Evolutionary conservation across 2,888 invertebrate species (phyloP), one percentile per base, ranked within the genome.

Genomic region (Xanthia icteritia): DNA sequence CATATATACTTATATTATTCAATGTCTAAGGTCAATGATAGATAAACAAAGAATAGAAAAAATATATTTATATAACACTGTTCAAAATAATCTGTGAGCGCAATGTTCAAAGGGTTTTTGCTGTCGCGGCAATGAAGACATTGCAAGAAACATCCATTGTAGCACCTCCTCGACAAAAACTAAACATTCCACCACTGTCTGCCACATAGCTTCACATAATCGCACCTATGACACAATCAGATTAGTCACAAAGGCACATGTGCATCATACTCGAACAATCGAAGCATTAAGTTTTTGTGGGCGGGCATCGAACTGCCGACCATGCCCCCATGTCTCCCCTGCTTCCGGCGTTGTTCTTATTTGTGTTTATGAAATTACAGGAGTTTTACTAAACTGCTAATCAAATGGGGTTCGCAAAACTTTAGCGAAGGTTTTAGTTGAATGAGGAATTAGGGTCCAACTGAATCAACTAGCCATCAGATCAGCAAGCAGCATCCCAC

Each of bases 291-390:
- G 89, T 91, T 90, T 91, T 90, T 89, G 82, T 86, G 84, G 77
- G 76, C 88, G 93, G 92, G 87, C 94, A 83, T 92, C 93, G 94
- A 94, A 94, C 94, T 88, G 88, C 83, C 83, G 84, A 88, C 86
- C 86, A 81, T 81, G 88, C 87, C 86, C 86, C 82, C 85, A 86
- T 86, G 88, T 85, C 85, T 86, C 86, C 73, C 79, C 51, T 78
- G 85, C 84, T 90, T 91, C 92, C 91, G 90, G 86, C 78, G 54
- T 61, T 69, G 73, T 65, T 67, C 73, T 72, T 77, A 81, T 82
- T 76, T 82, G 67, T 85, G 56, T 31, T 66, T 66, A 66, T 51
- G 42, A 60, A 76, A 64, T 15, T 73, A 51, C 82, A 71, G 36
- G 45, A 51, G 60, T 58, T 82, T 68, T 58, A 68, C 54, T n/a